Evolutionary conservation across 2,113 vertebrate genomes (phyloP), one percentile per base, ranked within the genome.

Genomic region (Lepus timidus): DNA sequence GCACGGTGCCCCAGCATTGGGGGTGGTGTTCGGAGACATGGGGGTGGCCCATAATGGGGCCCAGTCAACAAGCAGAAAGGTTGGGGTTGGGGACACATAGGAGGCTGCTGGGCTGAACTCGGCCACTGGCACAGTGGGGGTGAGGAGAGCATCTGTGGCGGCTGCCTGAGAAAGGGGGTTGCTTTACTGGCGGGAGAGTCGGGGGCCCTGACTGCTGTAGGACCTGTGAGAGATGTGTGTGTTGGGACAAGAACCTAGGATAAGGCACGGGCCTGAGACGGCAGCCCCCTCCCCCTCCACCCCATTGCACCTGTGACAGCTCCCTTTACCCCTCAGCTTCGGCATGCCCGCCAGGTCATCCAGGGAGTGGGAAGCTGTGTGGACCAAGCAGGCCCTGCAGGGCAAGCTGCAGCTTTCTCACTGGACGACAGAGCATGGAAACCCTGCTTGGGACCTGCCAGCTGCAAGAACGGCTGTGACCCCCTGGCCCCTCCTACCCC

Each of bases 101-200:
- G 82, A 49, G 20, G 23, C 29, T 33, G 23, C 44, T 33, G 52
- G 39, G 13, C 36, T 39, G 71, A 70, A 36, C 13, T 23, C 16
- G 33, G 78, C 61, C 52, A 44, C 17, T 16, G 20, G 25, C 23
- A 14, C 10, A 3, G 8, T 10, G 55, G 52, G 36, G 7, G 2
- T 4, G 10, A 79, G 52, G 33, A 58, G 10, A 0, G 22, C 4
- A 2, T n/a, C 29, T 4, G 0, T 1, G 51, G 78, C 33, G 17
- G 51, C 20, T 52, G 4, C 0, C 6, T n/a, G 44, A n/a, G 75
- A 65, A 29, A 79, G 29, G 55, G 14, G 7, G 13, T 14, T 55
- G 9, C 12, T 3, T 68, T 33, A 13, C 65, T 27, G 1, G 14
- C 17, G 17, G 36, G 73, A 22, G 3, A 8, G 39, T n/a, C 3